phyloP scores from a whole-genome alignment of 2,113 vertebrate genomes.

The Haemorhous mexicanus region DNA sequence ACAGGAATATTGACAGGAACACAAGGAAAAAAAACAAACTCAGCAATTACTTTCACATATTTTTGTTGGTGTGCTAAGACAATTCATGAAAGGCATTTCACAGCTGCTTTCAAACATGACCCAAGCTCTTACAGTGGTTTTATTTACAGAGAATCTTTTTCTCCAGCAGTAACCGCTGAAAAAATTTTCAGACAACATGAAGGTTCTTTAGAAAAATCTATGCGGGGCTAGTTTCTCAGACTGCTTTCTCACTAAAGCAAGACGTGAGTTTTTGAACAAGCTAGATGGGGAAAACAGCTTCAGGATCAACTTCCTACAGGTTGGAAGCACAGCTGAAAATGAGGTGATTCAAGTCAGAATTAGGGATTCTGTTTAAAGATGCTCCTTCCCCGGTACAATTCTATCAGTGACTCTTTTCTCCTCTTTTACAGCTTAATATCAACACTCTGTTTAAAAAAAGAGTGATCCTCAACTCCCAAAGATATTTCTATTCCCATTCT shows the following conservation, averaged over 20 bases:
- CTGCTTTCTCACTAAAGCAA: not conserved
- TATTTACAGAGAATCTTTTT: not conserved
- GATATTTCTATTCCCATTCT: not conserved
- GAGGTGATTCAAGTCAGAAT: not conserved
- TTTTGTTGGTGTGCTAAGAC: not conserved
- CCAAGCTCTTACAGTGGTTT: not conserved
- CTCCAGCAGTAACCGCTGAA: not conserved
- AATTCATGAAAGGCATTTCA: not conserved
- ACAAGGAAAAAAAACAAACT: not conserved
- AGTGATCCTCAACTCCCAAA: not conserved
- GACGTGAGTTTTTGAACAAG: not conserved
- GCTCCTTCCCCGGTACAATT: not conserved
- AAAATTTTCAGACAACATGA: not conserved
- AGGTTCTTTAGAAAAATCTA: not conserved
- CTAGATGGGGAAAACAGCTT: not conserved
- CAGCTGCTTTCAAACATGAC: not conserved
- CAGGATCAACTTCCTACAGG: not conserved
- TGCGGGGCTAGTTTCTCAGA: not conserved
- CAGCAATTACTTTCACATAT: not conserved
- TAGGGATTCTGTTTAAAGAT: not conserved
- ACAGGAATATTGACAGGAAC: not conserved
- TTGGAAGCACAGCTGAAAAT: not conserved
- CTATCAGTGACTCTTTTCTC: not conserved
- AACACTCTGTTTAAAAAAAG: not conserved
- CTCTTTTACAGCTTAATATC: not conserved